Evolutionary conservation across 2,797 vertebrate genomes (phyloP).

Genomic region (Molossus alvarezi): DNA sequence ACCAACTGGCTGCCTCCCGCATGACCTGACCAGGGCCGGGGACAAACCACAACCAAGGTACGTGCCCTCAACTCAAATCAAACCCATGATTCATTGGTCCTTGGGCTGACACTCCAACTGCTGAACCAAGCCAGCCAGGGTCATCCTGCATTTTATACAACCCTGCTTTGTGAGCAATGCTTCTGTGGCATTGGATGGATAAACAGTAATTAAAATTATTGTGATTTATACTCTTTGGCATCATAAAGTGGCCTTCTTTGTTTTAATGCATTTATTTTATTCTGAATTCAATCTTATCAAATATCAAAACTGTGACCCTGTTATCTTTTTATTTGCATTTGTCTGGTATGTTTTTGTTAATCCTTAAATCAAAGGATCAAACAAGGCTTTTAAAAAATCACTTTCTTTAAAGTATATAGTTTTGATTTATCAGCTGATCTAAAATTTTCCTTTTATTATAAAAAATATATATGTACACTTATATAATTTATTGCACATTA

Average conservation of each 20-base stretch:
- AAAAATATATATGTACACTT: not conserved
- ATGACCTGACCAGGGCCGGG: too few species aligned
- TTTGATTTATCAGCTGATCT: not conserved
- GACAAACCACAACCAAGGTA: too few species aligned
- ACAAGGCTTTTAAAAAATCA: not conserved
- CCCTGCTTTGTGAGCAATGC: not conserved
- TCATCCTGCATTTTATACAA: not conserved
- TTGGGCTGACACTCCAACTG: too few species aligned
- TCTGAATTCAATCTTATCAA: slow-evolving; percentile 2
- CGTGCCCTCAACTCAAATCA: too few species aligned
- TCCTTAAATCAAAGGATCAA: not conserved
- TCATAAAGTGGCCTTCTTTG: not conserved
- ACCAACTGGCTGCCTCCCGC: too few species aligned
- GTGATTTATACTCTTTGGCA: not conserved
- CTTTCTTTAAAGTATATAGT: not conserved
- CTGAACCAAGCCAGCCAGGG: too few species aligned
- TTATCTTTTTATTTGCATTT: not conserved
- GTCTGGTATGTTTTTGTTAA: not conserved
- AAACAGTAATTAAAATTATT: not conserved
- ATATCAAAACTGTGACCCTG: not conserved
- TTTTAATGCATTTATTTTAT: not conserved
- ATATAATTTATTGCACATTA: not conserved
- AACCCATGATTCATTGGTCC: too few species aligned
- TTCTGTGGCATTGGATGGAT: not conserved
- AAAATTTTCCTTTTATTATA: not conserved